Conservation (phyloP, 2,797 vertebrate species). For the Coccyzus lansbergi region DNA sequence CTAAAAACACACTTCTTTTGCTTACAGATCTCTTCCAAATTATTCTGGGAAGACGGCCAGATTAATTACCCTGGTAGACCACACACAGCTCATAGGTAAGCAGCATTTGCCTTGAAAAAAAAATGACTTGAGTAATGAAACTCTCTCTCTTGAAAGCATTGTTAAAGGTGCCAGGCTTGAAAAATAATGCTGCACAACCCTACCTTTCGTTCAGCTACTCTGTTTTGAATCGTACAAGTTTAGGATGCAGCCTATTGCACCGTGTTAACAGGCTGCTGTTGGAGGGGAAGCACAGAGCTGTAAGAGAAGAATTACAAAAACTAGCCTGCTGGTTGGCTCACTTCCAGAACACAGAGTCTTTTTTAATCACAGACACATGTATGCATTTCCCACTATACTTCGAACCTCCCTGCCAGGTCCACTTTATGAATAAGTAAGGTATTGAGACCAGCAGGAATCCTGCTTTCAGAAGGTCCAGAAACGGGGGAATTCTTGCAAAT, state of each 20-base stretch:
- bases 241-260: neutral
- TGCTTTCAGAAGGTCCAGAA: neutral
- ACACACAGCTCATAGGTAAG: slow-evolving; percentile 27
- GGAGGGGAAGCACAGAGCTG: neutral
- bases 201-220: neutral
- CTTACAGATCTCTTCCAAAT: neutral
- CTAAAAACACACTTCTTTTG: neutral
- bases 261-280: neutral
- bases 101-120: neutral
- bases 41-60: neutral
- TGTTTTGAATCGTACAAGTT: neutral
- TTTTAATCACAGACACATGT: neutral
- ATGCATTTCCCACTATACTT: neutral
- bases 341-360: neutral
- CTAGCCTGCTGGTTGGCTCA: neutral
- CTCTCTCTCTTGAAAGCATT: neutral
- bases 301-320: neutral
- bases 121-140: neutral
- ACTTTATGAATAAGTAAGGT: neutral
- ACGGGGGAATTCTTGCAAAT: neutral
- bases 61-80: slow-evolving; percentile 40
- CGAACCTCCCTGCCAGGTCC: neutral
- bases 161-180: slow-evolving; percentile 6
- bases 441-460: neutral
- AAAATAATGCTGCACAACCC: neutral